Conservation (phyloP, 2,113 vertebrate genomes). For the Ivindomyrus marchei region DNA sequence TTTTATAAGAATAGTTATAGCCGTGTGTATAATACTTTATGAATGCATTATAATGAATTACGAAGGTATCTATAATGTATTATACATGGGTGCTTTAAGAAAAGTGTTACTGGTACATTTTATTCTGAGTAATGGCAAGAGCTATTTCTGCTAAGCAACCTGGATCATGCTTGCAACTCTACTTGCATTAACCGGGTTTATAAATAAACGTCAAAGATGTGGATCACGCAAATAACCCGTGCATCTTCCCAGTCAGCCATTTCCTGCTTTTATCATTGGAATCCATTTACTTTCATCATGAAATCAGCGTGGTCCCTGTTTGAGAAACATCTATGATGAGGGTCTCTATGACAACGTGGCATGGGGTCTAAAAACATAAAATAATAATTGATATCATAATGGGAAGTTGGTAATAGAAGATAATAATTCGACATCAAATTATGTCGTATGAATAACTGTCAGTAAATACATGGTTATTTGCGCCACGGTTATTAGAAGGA, state of each 20-base stretch:
- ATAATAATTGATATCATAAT: conserved; percentile 19
- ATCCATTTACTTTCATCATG: conserved; percentile 13
- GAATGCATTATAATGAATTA: background rate
- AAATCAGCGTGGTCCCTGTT: background rate
- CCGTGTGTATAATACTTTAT: background rate
- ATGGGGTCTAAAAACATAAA: conserved; percentile 15
- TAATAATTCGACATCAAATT: background rate
- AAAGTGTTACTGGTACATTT: background rate
- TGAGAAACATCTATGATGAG: conserved; percentile 3
- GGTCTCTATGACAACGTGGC: conserved; percentile 16
- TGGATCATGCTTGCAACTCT: background rate
- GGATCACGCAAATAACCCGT: background rate
- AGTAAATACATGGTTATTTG: background rate
- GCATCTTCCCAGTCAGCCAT: conserved; percentile 3
- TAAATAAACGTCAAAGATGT: background rate
- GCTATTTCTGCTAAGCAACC: background rate
- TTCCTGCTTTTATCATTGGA: conserved; percentile 2
- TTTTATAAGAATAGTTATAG: background rate
- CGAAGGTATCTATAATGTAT: background rate
- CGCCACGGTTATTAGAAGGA: conserved; percentile 3
- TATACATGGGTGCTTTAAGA: background rate
- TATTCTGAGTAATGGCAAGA: background rate
- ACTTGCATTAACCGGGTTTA: background rate
- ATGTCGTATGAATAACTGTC: background rate
- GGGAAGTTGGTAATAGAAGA: conserved; percentile 8